These are phyloP conservation scores for Hermetia illucens DNA, from an alignment of 1,140 invertebrate genomes.

Conservation along the genomic window DNA sequence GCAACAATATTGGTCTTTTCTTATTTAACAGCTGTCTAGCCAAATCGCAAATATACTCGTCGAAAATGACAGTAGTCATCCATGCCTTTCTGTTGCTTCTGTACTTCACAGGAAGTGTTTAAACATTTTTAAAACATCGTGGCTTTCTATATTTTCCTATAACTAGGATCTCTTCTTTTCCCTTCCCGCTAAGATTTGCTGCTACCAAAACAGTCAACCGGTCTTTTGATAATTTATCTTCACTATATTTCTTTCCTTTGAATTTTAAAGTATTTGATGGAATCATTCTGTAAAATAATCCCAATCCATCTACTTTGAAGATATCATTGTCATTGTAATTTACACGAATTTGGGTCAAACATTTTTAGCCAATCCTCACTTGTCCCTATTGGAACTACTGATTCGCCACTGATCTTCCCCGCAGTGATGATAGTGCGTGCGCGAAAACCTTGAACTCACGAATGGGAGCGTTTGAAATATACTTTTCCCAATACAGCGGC, in stretches of 20 bases:
- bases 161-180: constrained; percentile 29
- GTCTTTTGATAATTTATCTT: constrained; percentile 30
- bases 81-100: constrained; percentile 28
- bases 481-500: too few species aligned
- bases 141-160: constrained; percentile 29
- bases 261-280: constrained; percentile 10
- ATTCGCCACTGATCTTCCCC: too few species aligned
- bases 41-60: constrained; percentile 6
- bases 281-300: constrained; percentile 11
- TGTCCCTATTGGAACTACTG: too few species aligned
- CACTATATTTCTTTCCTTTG: constrained; percentile 10
- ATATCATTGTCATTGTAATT: too few species aligned
- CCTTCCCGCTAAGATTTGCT: constrained; percentile 27
- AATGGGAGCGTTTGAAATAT: too few species aligned
- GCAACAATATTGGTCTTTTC: constrained; percentile 8
- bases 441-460: too few species aligned
- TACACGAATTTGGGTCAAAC: too few species aligned
- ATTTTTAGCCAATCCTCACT: too few species aligned
- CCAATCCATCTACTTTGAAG: constrained; percentile 10
- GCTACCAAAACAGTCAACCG: constrained; percentile 30
- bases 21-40: constrained; percentile 1
- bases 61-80: constrained; percentile 16
- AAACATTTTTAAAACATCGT: constrained; percentile 28
- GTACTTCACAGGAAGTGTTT: constrained; percentile 23
- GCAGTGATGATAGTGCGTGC: too few species aligned